These are phyloP conservation scores for Geotrypetes seraphini DNA, from an alignment of 2,797 vertebrate species.

Conservation along the genomic window DNA sequence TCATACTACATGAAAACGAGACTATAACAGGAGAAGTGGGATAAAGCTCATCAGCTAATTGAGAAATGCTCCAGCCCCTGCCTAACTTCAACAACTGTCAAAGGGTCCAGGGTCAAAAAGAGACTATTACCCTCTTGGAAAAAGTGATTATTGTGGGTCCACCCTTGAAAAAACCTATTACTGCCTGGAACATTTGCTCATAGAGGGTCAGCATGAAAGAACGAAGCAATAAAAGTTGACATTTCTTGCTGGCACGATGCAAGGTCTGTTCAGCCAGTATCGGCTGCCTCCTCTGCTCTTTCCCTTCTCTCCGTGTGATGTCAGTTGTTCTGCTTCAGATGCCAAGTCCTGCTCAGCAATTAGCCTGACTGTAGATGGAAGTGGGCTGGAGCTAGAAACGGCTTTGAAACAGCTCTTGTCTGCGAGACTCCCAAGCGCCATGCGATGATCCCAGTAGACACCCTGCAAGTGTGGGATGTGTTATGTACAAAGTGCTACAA, in stretches of 20 bases:
- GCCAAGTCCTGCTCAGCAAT: conserved; percentile 36
- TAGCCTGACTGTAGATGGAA: conserved; percentile 36
- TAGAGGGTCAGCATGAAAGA: conserved; percentile 31
- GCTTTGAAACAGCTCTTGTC: conserved; percentile 26
- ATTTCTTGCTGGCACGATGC: conserved; percentile 45
- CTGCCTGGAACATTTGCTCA: conserved; percentile 35
- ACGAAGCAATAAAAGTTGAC: conserved; percentile 54
- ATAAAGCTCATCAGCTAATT: neutral
- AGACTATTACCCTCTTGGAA: conserved; percentile 29
- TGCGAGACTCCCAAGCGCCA: conserved; percentile 14
- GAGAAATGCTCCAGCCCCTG: conserved; percentile 23
- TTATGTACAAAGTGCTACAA: too few species aligned
- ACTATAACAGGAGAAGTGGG: too few species aligned
- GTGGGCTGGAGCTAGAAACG: conserved; percentile 20
- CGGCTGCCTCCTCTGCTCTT: conserved; percentile 39
- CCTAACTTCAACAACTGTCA: neutral
- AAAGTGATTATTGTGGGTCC: conserved; percentile 30
- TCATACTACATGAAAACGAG: too few species aligned
- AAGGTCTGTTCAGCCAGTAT: conserved; percentile 27
- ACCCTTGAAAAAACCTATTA: conserved; percentile 30
- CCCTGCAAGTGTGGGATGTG: conserved; percentile 4
- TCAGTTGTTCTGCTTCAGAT: conserved; percentile 37
- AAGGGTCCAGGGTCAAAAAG: conserved; percentile 38
- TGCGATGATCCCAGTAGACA: neutral
- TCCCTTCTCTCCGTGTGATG: conserved; percentile 39